Conservation (phyloP, 2,113 vertebrate genomes). For the Gallinago jamesoni region DNA sequence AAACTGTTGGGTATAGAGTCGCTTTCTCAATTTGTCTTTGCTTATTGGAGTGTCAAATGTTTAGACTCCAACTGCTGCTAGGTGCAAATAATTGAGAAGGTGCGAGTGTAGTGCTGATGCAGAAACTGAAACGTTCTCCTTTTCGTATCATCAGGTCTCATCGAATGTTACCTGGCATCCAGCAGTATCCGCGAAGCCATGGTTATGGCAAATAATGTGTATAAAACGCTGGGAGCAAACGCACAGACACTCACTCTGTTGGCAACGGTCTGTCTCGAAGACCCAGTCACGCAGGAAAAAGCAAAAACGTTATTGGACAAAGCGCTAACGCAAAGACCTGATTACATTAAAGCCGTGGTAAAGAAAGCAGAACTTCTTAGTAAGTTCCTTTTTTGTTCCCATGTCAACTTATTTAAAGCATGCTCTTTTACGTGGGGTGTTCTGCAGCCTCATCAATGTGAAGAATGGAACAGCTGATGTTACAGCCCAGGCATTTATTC, state of each 20-base stretch:
- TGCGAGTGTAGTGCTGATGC: not conserved
- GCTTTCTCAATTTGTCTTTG: not conserved
- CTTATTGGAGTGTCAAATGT: not conserved
- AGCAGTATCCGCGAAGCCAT: slow-evolving; percentile 97
- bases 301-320: slow-evolving; percentile 95
- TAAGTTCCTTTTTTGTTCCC: slow-evolving; percentile 60
- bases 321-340: slow-evolving; percentile 91
- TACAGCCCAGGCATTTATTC: not conserved
- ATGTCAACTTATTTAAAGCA: not conserved
- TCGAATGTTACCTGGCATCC: slow-evolving; percentile 95
- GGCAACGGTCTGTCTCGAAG: slow-evolving; percentile 95
- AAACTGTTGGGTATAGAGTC: not conserved
- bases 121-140: not conserved
- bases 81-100: not conserved
- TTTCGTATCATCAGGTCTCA: slow-evolving; percentile 81
- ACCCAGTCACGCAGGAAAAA: slow-evolving; percentile 95
- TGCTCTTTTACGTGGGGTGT: not conserved
- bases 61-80: not conserved
- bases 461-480: not conserved
- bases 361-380: slow-evolving; percentile 97
- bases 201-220: slow-evolving; percentile 98
- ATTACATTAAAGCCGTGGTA: slow-evolving; percentile 97
- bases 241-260: slow-evolving; percentile 95
- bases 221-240: slow-evolving; percentile 95
- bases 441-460: fast-evolving